Evolutionary conservation across 1,140 invertebrate genomes (phyloP).

Genomic region (Bathynomus jamesi): DNA sequence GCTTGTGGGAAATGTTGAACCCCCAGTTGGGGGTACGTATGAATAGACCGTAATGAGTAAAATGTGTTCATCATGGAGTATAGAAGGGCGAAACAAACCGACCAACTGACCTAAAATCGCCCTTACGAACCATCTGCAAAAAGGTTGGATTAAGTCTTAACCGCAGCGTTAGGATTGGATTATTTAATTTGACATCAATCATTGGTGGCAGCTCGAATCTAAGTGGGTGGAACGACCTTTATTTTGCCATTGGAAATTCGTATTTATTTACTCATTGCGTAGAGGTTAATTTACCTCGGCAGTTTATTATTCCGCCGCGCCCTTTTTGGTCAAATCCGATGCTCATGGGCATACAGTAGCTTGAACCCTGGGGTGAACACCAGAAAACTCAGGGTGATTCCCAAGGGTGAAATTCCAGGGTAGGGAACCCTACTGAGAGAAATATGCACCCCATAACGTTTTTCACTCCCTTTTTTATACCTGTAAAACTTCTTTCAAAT

Average conservation of each 20-base stretch:
- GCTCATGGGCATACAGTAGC: slow-evolving; percentile 15
- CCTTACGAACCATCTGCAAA: neutral
- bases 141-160: neutral
- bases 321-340: neutral
- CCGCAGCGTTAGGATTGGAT: slow-evolving; percentile 15
- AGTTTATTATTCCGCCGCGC: neutral
- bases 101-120: neutral
- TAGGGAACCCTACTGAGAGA: neutral
- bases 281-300: neutral
- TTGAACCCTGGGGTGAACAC: slow-evolving; percentile 6
- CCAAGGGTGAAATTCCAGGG: neutral
- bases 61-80: slow-evolving; percentile 30
- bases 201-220: slow-evolving; percentile 8
- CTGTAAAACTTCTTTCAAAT: neutral
- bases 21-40: slow-evolving; percentile 14
- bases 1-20: neutral
- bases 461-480: neutral
- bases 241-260: neutral
- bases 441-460: neutral
- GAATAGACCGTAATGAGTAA: slow-evolving; percentile 34
- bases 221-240: neutral
- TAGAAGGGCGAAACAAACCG: slow-evolving; percentile 6
- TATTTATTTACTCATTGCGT: neutral
- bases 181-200: slow-evolving; percentile 35
- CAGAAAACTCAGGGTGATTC: neutral